phyloP scores from a whole-genome alignment of 2,113 vertebrate genomes.

The Cardinalis cardinalis region DNA sequence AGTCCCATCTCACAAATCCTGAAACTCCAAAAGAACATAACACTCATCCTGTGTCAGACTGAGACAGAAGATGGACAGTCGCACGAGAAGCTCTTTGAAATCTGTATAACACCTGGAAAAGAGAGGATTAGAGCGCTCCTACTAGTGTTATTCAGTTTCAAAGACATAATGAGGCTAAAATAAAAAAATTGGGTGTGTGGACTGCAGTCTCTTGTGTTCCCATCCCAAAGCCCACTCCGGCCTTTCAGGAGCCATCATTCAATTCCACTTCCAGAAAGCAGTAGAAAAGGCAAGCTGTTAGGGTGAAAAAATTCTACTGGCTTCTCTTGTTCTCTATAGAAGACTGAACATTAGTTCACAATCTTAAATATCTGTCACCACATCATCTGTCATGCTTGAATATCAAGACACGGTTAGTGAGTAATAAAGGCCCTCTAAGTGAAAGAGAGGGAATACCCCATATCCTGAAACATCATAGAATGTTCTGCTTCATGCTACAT shows the following conservation, averaged over 20 bases:
- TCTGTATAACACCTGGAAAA: neutral
- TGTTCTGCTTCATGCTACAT: constrained; percentile 47
- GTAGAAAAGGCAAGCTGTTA: neutral
- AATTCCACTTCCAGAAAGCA: neutral
- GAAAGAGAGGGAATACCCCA: constrained; percentile 20
- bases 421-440: constrained; percentile 45
- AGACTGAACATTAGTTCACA: constrained; percentile 2
- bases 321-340: neutral
- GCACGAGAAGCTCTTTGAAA: neutral
- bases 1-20: neutral
- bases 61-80: neutral
- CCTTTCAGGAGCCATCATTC: neutral
- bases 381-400: constrained; percentile 36
- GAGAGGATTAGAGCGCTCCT: neutral
- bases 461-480: constrained; percentile 18
- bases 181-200: neutral
- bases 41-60: neutral
- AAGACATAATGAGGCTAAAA: neutral
- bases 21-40: neutral
- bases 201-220: neutral
- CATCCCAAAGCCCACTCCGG: neutral
- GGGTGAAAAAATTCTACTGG: neutral
- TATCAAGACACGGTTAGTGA: constrained; percentile 6
- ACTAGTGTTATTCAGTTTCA: neutral
- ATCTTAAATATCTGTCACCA: constrained; percentile 53